Base-by-base conservation (phyloP, 2,113 vertebrate genomes). In the Micronycteris hirsuta region DNA sequence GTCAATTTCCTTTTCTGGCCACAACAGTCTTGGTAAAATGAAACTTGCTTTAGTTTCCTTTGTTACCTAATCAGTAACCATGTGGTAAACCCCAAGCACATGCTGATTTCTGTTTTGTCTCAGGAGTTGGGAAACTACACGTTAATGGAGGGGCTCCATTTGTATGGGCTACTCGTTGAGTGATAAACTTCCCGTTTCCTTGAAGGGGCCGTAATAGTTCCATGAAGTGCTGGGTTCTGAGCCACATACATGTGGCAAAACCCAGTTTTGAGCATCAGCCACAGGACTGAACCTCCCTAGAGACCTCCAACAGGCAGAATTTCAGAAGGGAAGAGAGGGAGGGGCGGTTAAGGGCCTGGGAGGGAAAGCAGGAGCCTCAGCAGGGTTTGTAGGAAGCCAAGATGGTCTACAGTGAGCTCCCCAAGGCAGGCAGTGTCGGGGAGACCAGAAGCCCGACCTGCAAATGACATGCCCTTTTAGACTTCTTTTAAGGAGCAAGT, bases 121-220 rank as follows among this genome's bases (percentile, higher is more conserved):
- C 31, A 6, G n/a, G 94, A 61, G 41, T 22, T 12, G 58, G 36
- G 70, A 96, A 93, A 85, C 67, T 94, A 93, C 68, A 3, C 88
- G 96, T 96, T 96, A 95, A 96, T 54, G 73, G 96, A 16, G 26
- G 85, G 80, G 77, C 93, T 93, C 86, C 54, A 78, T 95, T 97
- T 93, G 65, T 93, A 96, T 19, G 78, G 95, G 96, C 94, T 97
- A 92, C 91, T 85, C 82, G 65, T 58, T 84, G 94, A 38, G 80
- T 90, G 93, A 91, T 96, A 92, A 95, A 96, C 96, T 96, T 97
- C 96, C 94, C 65, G 49, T 84, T 71, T 94, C 95, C 96, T 97
- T 93, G 92, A 96, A 98, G 94, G 91, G 93, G 67, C 26, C 92
- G 86, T 96, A 89, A 86, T 96, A 86, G 93, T 90, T 98, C 97